Conservation (phyloP, 2,888 invertebrate genomes). For the Harpalus rubripes region DNA sequence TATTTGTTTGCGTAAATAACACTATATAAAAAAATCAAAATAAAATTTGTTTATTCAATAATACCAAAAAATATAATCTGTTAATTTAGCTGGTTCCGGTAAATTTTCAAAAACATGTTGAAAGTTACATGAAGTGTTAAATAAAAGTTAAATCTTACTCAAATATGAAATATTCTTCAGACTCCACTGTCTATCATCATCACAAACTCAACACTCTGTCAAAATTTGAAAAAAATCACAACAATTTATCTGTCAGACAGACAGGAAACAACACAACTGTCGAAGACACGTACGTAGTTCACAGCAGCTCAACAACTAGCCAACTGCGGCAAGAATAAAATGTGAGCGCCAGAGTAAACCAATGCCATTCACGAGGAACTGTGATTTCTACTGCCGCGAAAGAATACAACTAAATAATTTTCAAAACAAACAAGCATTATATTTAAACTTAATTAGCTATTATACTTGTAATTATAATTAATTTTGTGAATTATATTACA, state of each 20-base stretch:
- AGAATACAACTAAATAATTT: background rate
- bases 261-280: slow-evolving; percentile 34
- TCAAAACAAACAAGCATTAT: background rate
- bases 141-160: slow-evolving; percentile 10
- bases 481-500: background rate
- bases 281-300: slow-evolving; percentile 32
- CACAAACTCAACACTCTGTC: slow-evolving; percentile 17
- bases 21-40: no score
- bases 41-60: no score
- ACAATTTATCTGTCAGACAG: background rate
- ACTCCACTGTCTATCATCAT: slow-evolving; percentile 5
- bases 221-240: slow-evolving; percentile 13
- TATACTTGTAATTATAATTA: background rate
- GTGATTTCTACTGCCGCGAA: background rate
- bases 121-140: background rate
- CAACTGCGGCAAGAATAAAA: slow-evolving; percentile 46
- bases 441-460: background rate
- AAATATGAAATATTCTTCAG: slow-evolving; percentile 6
- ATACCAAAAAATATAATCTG: no score
- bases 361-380: background rate
- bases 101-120: slow-evolving; percentile 10
- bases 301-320: slow-evolving; percentile 29
- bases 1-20: no score
- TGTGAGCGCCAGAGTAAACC: background rate
- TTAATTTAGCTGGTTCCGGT: no score